Evolutionary conservation across 2,113 vertebrate species (phyloP).

Genomic region (Pelecanus crispus): DNA sequence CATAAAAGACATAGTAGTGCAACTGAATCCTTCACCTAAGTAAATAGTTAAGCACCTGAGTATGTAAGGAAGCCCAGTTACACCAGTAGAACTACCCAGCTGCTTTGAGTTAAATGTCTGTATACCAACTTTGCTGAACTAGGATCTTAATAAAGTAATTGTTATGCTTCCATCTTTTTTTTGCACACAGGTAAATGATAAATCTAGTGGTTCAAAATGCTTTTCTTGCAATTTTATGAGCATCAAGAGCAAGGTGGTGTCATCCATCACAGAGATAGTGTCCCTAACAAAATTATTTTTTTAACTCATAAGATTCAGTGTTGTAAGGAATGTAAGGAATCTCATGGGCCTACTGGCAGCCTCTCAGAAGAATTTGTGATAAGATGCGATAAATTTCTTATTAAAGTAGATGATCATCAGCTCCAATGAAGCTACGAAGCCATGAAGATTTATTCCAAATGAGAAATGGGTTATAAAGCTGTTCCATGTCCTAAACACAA

Average conservation of each 20-base stretch:
- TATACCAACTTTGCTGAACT: background rate
- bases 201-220: background rate
- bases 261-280: background rate
- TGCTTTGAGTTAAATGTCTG: background rate
- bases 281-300: background rate
- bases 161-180: background rate
- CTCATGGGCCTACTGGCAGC: background rate
- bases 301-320: background rate
- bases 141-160: background rate
- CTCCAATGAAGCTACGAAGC: background rate
- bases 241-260: background rate
- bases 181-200: background rate
- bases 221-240: background rate
- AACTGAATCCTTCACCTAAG: background rate
- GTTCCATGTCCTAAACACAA: background rate
- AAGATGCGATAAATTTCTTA: background rate
- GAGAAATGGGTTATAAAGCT: background rate
- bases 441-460: background rate
- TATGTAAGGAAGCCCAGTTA: background rate
- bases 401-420: background rate
- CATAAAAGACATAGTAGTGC: background rate
- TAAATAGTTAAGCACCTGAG: background rate
- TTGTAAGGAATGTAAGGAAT: background rate
- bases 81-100: background rate
- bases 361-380: background rate